Conservation (phyloP, 2,797 vertebrate genomes). For the Pangasius mekongensis region DNA sequence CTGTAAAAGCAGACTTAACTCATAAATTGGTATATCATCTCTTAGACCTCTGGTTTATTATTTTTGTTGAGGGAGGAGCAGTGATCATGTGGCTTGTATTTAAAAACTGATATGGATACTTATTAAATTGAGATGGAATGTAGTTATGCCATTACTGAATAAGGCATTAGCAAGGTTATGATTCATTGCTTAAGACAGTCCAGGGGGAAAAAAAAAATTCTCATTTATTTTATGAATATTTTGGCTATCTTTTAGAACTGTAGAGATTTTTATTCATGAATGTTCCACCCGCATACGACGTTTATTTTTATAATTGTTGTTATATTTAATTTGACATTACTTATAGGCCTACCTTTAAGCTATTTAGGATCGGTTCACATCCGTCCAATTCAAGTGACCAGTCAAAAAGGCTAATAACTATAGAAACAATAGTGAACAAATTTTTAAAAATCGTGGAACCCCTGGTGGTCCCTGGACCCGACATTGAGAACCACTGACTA, state of each 20-base stretch:
- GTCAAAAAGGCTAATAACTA: neutral
- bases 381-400: neutral
- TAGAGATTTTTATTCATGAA: neutral
- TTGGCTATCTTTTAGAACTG: neutral
- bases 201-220: neutral
- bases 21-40: neutral
- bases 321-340: neutral
- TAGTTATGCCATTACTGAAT: neutral
- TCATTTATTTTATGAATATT: neutral
- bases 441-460: neutral
- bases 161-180: neutral
- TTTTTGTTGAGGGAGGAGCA: neutral
- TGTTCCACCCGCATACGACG: neutral
- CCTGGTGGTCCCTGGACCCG: neutral
- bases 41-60: neutral
- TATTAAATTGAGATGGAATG: neutral
- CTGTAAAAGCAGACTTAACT: neutral
- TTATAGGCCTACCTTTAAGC: neutral
- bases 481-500: neutral
- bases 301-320: neutral
- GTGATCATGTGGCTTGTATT: neutral
- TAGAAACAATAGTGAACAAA: neutral
- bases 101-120: neutral
- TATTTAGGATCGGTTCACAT: neutral
- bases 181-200: neutral